These are phyloP conservation scores for Timema cristinae DNA, from an alignment of 2,888 invertebrate genomes.

Conservation along the genomic window DNA sequence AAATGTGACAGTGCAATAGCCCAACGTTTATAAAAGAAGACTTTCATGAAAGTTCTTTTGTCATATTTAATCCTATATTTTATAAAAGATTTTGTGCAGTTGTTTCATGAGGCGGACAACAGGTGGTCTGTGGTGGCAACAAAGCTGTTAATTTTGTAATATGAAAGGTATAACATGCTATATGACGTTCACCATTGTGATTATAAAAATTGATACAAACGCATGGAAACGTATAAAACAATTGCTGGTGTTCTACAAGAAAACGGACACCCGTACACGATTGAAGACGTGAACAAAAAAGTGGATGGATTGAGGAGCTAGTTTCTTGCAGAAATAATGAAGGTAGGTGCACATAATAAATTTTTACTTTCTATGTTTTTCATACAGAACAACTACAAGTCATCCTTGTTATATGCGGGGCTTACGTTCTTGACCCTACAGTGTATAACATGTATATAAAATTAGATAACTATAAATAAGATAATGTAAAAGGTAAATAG, in stretches of 20 bases:
- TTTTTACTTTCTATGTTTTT: no score
- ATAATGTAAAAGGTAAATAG: no score
- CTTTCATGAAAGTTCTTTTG: not conserved
- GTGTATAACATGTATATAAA: no score
- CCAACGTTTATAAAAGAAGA: slow-evolving; percentile 5
- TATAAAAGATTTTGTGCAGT: not conserved
- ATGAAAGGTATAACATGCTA: not conserved
- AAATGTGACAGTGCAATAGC: no score
- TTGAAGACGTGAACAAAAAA: not conserved
- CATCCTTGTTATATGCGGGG: no score
- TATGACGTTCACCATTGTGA: not conserved
- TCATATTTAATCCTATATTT: not conserved
- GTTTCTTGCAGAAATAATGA: no score
- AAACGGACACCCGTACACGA: not conserved
- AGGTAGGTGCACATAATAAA: no score
- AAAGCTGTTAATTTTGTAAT: not conserved
- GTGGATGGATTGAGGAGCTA: not conserved
- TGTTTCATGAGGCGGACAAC: not conserved
- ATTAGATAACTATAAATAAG: no score
- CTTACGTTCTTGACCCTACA: no score
- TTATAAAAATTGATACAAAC: not conserved
- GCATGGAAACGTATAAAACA: not conserved
- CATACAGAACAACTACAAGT: no score
- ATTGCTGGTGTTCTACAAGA: slow-evolving; percentile 1
- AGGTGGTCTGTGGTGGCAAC: not conserved